Conservation (phyloP, 2,888 invertebrate genomes). For the Tubiluchus corallicola region DNA sequence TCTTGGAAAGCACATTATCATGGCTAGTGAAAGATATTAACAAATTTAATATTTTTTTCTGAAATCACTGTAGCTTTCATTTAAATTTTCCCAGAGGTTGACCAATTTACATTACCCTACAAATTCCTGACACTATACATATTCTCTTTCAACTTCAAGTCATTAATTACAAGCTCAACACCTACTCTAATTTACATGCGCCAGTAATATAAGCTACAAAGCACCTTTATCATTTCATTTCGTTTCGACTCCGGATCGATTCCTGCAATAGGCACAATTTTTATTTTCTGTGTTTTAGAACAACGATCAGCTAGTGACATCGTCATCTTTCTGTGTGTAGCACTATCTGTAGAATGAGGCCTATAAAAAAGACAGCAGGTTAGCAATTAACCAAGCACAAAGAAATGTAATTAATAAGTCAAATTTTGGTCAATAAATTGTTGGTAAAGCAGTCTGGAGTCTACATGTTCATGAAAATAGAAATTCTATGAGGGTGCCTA, state of each 20-base stretch:
- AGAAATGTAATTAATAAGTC: slow-evolving; percentile 8
- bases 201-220: slow-evolving; percentile 8
- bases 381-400: slow-evolving; percentile 4
- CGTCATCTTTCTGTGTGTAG: slow-evolving; percentile 97
- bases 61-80: too few relatives aligned
- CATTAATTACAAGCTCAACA: not conserved
- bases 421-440: too few relatives aligned
- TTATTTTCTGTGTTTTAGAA: slow-evolving; percentile 79
- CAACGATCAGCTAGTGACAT: slow-evolving; percentile 77
- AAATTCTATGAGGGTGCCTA: too few relatives aligned
- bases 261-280: slow-evolving; percentile 81
- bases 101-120: too few relatives aligned
- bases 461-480: too few relatives aligned
- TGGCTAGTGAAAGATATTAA: too few relatives aligned
- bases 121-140: too few relatives aligned
- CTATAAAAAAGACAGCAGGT: slow-evolving; percentile 30
- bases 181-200: not conserved
- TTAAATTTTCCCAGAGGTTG: too few relatives aligned
- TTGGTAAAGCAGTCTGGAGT: too few relatives aligned
- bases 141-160: not conserved
- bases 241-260: slow-evolving; percentile 84
- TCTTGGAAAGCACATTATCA: too few relatives aligned
- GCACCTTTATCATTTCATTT: slow-evolving; percentile 68
- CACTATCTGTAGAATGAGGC: slow-evolving; percentile 95
- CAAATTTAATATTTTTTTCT: too few relatives aligned